Evolutionary conservation across 2,888 invertebrate species (phyloP).

Genomic region (Margaritifera margaritifera): DNA sequence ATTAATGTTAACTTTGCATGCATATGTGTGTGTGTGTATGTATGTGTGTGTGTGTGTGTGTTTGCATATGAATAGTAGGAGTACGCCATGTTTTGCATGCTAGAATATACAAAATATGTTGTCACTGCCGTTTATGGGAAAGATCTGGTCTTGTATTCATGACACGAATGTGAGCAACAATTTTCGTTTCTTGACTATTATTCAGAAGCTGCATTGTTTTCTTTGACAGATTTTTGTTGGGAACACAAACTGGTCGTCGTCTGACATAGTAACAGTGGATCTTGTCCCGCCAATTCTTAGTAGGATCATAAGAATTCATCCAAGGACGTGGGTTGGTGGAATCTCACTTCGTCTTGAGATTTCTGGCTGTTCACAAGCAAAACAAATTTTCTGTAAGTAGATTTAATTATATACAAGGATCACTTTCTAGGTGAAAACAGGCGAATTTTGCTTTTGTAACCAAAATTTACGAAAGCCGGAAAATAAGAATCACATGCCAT

Average conservation of each 20-base stretch:
- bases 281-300: constrained; percentile 45
- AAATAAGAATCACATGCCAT: no score
- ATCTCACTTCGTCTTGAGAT: constrained; percentile 56
- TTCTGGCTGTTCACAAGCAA: constrained; percentile 48
- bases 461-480: no score
- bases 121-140: neutral
- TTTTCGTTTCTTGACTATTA: no score
- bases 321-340: constrained; percentile 47
- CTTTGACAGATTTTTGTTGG: constrained; percentile 48
- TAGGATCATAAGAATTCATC: constrained; percentile 46
- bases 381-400: constrained; percentile 55
- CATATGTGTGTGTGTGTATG: no score
- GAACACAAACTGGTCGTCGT: constrained; percentile 39
- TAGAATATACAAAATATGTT: no score
- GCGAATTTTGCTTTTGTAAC: no score
- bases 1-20: no score
- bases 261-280: constrained; percentile 35
- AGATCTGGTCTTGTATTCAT: neutral
- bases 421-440: neutral
- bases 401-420: neutral
- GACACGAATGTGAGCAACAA: neutral
- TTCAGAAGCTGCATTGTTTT: neutral
- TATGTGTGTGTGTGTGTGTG: no score
- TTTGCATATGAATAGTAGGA: no score
- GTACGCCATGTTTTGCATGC: no score